Conservation (phyloP, 1,140 invertebrate genomes). For the Conus ventricosus region DNA sequence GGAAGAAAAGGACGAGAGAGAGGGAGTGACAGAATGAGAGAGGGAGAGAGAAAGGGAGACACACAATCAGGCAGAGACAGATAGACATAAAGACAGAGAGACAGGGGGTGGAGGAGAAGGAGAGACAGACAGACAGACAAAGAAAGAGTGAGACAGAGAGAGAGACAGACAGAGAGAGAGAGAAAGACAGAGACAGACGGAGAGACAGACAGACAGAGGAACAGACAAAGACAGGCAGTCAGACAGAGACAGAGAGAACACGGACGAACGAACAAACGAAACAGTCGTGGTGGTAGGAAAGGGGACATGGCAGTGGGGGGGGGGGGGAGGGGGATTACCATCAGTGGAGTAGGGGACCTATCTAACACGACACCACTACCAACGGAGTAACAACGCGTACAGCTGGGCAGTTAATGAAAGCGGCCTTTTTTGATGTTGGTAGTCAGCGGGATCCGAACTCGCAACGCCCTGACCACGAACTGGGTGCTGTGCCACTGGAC, state of each 20-base stretch:
- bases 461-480: not conserved
- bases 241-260: not conserved
- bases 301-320: not conserved
- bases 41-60: not conserved
- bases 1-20: constrained; percentile 11
- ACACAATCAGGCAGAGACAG: not conserved
- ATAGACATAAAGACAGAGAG: constrained; percentile 28
- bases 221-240: not conserved
- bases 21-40: constrained; percentile 1
- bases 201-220: not conserved
- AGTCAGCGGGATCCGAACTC: not conserved
- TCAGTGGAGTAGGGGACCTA: not conserved
- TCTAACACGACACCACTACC: not conserved
- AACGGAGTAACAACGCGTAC: too few relatives aligned
- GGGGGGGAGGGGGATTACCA: not conserved
- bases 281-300: not conserved
- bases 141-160: too few relatives aligned
- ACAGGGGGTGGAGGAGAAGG: not conserved
- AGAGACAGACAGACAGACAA: too few relatives aligned
- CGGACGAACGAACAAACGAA: not conserved
- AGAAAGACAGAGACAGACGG: too few relatives aligned
- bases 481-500: too few relatives aligned
- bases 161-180: too few relatives aligned
- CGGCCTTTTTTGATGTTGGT: not conserved
- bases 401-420: too few relatives aligned